Conservation (phyloP, 2,113 vertebrate genomes). For the Corythaixoides concolor region DNA sequence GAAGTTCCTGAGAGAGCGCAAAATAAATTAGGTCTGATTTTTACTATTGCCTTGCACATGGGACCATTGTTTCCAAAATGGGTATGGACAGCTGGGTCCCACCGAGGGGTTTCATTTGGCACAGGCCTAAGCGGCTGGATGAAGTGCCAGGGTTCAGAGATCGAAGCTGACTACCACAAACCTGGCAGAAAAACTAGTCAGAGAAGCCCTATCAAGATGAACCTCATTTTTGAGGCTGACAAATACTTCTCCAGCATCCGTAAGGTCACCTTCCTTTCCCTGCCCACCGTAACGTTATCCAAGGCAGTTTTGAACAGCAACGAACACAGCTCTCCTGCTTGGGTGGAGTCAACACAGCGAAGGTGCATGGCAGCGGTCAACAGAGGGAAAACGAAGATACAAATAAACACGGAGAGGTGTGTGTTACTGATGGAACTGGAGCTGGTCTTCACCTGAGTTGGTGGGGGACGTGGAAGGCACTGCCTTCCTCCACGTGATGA, state of each 20-base stretch:
- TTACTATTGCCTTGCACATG: neutral
- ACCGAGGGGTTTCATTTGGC: too few species aligned
- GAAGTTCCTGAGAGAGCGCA: neutral
- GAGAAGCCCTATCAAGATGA: too few species aligned
- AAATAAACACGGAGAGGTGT: neutral
- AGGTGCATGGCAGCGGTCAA: too few species aligned
- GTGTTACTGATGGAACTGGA: neutral
- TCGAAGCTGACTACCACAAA: neutral
- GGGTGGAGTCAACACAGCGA: neutral
- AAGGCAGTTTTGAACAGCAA: neutral
- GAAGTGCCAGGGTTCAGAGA: neutral
- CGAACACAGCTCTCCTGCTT: neutral
- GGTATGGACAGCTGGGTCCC: neutral
- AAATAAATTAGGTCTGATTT: neutral
- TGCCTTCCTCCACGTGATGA: accelerated
- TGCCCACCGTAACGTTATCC: too few species aligned
- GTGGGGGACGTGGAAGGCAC: neutral
- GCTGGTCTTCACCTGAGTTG: neutral
- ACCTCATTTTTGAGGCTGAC: neutral
- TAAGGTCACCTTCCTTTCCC: neutral
- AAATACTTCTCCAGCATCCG: neutral
- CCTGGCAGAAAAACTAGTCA: neutral
- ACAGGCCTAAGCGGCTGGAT: too few species aligned
- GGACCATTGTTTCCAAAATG: accelerated
- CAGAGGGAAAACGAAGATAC: neutral